Evolutionary conservation across 2,888 invertebrate species (phyloP).

Genomic region (Stenolophus ochropezus): DNA sequence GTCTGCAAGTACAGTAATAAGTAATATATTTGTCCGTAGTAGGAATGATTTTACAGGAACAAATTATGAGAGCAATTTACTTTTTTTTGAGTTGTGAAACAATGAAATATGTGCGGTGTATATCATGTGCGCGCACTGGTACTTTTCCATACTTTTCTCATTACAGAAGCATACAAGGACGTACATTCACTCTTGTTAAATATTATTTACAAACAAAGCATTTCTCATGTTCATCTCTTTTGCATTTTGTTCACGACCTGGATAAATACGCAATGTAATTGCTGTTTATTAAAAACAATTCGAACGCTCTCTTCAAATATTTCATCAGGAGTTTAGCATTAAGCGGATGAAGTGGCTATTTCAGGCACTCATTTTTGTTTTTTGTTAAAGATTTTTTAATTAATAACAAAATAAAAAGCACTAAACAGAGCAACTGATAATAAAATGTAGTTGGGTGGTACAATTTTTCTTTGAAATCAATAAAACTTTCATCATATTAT

Average conservation of each 20-base stretch:
- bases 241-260: background rate
- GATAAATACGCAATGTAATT: background rate
- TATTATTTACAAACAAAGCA: slow-evolving; percentile 38
- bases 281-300: background rate
- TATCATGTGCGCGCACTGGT: background rate
- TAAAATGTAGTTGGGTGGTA: too few relatives aligned
- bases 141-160: slow-evolving; percentile 34
- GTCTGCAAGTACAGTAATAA: too few relatives aligned
- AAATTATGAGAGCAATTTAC: background rate
- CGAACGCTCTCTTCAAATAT: too few relatives aligned
- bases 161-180: slow-evolving; percentile 5
- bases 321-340: too few relatives aligned
- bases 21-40: background rate
- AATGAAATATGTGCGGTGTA: background rate
- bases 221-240: slow-evolving; percentile 7
- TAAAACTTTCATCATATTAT: too few relatives aligned
- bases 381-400: too few relatives aligned
- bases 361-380: too few relatives aligned
- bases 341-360: too few relatives aligned
- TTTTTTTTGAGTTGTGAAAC: background rate
- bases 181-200: slow-evolving; percentile 16
- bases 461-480: too few relatives aligned
- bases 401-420: too few relatives aligned
- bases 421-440: too few relatives aligned
- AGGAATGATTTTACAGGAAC: background rate